phyloP scores from a whole-genome alignment of 2,113 vertebrate species.

The Oreocharis arfaki region DNA sequence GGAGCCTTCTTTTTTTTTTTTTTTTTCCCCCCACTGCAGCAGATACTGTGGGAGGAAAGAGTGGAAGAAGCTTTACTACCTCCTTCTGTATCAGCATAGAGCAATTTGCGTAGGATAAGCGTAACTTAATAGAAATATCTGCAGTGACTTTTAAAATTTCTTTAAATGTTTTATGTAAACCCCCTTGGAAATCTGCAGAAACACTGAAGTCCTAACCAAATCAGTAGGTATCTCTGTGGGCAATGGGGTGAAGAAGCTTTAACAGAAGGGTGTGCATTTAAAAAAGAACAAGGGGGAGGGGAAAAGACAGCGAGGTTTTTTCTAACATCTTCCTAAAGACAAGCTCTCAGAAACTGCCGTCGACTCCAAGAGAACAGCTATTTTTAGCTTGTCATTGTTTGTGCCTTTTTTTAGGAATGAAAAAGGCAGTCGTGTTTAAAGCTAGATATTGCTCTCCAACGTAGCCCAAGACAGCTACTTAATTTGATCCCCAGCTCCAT shows the following conservation, averaged over 20 bases:
- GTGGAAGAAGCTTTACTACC: constrained; percentile 62
- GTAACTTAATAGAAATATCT: constrained; percentile 68
- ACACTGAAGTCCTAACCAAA: constrained; percentile 24
- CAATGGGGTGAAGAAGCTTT: constrained; percentile 58
- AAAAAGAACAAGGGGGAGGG: constrained; percentile 10
- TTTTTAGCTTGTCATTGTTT: constrained; percentile 76
- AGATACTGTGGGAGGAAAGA: constrained; percentile 71
- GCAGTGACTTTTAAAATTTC: constrained; percentile 72
- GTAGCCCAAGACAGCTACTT: constrained; percentile 60
- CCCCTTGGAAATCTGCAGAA: constrained; percentile 33
- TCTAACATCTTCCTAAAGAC: constrained; percentile 67
- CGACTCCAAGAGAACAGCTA: constrained; percentile 74
- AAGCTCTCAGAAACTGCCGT: constrained; percentile 71
- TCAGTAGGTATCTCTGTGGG: constrained; percentile 51
- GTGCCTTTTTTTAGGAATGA: constrained; percentile 68
- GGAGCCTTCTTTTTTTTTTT: not conserved
- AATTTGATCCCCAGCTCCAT: constrained; percentile 63
- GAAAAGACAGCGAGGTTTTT: constrained; percentile 47
- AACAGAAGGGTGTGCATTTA: constrained; percentile 41
- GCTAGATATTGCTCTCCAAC: constrained; percentile 55
- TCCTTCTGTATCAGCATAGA: constrained; percentile 43
- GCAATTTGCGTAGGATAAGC: constrained; percentile 64
- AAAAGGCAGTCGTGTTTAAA: constrained; percentile 67
- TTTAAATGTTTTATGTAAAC: constrained; percentile 60
- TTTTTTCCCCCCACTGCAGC: constrained; percentile 60